These are phyloP conservation scores for Alviniconcha marisindica DNA, from an alignment of 1,140 invertebrate genomes.

Conservation along the genomic window DNA sequence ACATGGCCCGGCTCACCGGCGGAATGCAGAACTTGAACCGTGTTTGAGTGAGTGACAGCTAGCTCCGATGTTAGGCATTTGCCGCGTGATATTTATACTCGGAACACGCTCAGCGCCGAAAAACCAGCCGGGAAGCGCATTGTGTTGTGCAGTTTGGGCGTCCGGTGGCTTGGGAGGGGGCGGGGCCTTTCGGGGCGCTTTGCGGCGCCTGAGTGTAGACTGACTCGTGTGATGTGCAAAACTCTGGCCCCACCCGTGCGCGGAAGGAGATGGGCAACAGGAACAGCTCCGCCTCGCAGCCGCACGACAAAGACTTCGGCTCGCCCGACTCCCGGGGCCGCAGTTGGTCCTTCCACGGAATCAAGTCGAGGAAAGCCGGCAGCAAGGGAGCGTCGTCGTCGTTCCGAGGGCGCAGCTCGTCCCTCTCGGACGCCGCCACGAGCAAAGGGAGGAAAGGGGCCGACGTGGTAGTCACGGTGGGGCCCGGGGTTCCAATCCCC, in stretches of 20 bases:
- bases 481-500: background rate
- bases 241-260: background rate
- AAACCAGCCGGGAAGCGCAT: too few species aligned
- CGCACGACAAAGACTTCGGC: background rate
- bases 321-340: constrained; percentile 37
- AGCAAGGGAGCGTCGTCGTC: background rate
- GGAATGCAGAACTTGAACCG: too few species aligned
- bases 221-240: too few species aligned
- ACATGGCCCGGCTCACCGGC: too few species aligned
- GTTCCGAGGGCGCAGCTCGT: constrained; percentile 15
- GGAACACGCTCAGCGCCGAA: too few species aligned
- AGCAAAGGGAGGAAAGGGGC: constrained; percentile 4
- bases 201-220: too few species aligned
- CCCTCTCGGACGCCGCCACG: constrained; percentile 27
- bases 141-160: too few species aligned
- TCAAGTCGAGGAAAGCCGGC: constrained; percentile 7
- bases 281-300: background rate
- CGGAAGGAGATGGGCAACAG: constrained; percentile 33
- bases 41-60: too few species aligned
- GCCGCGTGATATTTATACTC: too few species aligned
- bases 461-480: background rate
- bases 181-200: too few species aligned
- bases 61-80: too few species aligned
- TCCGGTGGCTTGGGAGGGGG: too few species aligned
- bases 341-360: constrained; percentile 51